A percentile compares a stretch with the other conserved stretches of the same genome.
Conservation (phyloP, 2,888 invertebrate species). For the Apotomis betuletana region DNA sequence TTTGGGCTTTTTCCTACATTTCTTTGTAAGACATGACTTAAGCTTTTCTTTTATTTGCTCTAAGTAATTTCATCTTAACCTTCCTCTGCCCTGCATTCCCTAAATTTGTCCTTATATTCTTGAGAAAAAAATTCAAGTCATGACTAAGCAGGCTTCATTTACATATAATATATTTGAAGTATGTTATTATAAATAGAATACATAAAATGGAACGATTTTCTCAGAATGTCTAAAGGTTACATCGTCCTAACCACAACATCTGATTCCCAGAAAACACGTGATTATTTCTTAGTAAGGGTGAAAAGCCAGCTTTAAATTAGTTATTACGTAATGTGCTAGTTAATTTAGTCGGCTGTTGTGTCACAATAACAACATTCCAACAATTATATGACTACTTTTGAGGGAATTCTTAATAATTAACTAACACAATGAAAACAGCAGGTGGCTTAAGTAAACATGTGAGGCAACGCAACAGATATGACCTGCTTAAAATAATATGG, state of each 20-base stretch:
- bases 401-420: conserved; percentile 3
- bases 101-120: no score
- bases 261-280: not conserved
- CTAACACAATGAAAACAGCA: conserved; percentile 10
- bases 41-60: no score
- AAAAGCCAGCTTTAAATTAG: not conserved
- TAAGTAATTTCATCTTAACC: no score
- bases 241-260: no score
- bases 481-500: not conserved
- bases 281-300: not conserved
- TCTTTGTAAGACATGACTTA: no score
- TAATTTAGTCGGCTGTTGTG: not conserved
- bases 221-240: not conserved
- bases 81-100: no score
- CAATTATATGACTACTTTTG: not conserved
- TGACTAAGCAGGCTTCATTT: no score
- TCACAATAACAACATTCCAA: not conserved
- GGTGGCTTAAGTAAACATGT: not conserved
- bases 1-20: no score
- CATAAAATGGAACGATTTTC: no score
- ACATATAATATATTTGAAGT: no score
- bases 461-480: not conserved
- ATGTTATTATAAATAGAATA: no score
- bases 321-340: not conserved
- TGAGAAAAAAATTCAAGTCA: no score